Evolutionary conservation across 1,140 invertebrate species (phyloP).

Genomic region (Drosophila punjabiensis): DNA sequence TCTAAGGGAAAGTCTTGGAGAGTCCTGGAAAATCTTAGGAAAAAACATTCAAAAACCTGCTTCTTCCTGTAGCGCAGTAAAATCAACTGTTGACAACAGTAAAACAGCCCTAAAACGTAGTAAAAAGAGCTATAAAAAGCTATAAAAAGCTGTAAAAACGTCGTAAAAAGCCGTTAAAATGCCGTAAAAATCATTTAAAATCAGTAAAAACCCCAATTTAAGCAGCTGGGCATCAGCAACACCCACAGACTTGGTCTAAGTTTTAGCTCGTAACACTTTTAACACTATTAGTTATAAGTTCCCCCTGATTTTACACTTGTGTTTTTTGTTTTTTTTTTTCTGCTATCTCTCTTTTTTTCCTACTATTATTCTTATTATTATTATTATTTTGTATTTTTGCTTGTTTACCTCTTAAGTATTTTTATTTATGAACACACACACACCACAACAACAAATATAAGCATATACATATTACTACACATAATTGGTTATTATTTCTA

Average conservation of each 20-base stretch:
- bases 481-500: neutral
- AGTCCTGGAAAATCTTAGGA: neutral
- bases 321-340: slow-evolving; percentile 12
- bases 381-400: slow-evolving; percentile 19
- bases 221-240: slow-evolving; percentile 10
- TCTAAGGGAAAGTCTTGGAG: slow-evolving; percentile 38
- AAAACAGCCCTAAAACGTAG: neutral
- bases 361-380: neutral
- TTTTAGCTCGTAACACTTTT: slow-evolving; percentile 16
- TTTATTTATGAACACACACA: slow-evolving; percentile 53
- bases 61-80: neutral
- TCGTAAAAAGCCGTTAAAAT: neutral
- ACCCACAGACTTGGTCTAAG: slow-evolving; percentile 13
- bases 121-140: neutral
- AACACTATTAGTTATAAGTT: slow-evolving; percentile 16
- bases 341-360: neutral
- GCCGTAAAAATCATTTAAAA: neutral
- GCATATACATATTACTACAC: slow-evolving; percentile 26
- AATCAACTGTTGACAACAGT: neutral
- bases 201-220: neutral
- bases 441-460: slow-evolving; percentile 17
- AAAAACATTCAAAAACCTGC: neutral
- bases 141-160: neutral
- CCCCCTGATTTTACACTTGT: slow-evolving; percentile 19
- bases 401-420: slow-evolving; percentile 49